phyloP scores from a whole-genome alignment of 2,888 invertebrate species.

The Diaprepes abbreviatus region DNA sequence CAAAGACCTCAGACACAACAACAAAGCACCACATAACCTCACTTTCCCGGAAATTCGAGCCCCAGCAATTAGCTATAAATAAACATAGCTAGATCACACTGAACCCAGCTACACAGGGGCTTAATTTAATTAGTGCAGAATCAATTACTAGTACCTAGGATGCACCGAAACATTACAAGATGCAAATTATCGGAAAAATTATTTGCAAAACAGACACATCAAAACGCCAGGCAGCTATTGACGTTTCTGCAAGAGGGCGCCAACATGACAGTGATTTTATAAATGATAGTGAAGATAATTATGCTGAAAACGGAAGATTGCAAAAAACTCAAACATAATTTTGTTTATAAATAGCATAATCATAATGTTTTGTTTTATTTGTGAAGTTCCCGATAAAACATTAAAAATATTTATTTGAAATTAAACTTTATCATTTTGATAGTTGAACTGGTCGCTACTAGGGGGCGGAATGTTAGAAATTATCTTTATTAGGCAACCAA shows the following conservation, averaged over 20 bases:
- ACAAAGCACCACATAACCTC: conserved; percentile 18
- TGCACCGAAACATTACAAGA: neutral
- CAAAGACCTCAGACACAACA: neutral
- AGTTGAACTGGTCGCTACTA: too few relatives aligned
- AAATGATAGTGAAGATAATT: too few relatives aligned
- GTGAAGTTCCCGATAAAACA: too few relatives aligned
- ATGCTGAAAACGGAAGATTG: too few relatives aligned
- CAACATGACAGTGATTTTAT: too few relatives aligned
- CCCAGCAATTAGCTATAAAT: neutral
- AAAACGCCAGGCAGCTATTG: neutral
- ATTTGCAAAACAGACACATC: neutral
- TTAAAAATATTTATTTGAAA: too few relatives aligned
- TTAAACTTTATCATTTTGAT: too few relatives aligned
- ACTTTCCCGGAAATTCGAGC: neutral
- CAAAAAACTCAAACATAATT: too few relatives aligned
- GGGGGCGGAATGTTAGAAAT: too few relatives aligned
- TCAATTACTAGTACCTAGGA: neutral
- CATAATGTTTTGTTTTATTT: too few relatives aligned
- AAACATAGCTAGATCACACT: neutral
- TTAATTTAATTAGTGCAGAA: neutral
- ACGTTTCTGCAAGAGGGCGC: neutral
- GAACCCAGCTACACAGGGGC: neutral
- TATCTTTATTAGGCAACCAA: too few relatives aligned
- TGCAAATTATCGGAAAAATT: neutral
- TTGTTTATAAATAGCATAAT: too few relatives aligned